Percentiles rank a stretch among this genome's conserved stretches.
These are phyloP conservation scores for Agriopis aurantiaria DNA, from an alignment of 2,888 invertebrate genomes.

Conservation along the genomic window DNA sequence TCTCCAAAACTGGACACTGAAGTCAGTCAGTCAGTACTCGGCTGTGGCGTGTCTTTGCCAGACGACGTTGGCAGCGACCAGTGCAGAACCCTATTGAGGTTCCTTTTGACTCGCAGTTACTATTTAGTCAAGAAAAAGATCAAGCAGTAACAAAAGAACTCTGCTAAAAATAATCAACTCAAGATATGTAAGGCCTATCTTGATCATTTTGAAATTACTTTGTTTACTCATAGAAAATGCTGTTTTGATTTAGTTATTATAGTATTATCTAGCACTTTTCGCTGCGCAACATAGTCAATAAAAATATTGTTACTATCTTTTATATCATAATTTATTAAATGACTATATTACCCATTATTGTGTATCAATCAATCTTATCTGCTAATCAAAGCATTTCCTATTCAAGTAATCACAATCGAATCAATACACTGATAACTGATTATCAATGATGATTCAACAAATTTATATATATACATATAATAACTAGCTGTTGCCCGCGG, in stretches of 20 bases:
- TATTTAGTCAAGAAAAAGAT: no score
- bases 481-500: no score
- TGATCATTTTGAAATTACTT: background rate
- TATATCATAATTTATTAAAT: conserved; percentile 30
- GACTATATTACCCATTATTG: conserved; percentile 21
- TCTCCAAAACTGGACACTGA: background rate
- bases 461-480: background rate
- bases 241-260: background rate
- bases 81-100: no score
- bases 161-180: no score
- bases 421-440: conserved; percentile 8
- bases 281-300: background rate
- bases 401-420: background rate
- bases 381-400: conserved; percentile 23
- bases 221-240: no score
- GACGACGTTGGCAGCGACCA: no score
- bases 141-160: no score
- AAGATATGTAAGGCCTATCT: background rate
- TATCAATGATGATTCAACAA: background rate
- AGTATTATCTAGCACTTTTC: background rate
- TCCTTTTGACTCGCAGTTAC: no score
- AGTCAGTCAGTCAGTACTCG: background rate
- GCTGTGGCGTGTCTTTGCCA: no score
- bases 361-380: conserved; percentile 21
- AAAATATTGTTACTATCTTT: conserved; percentile 20